These are phyloP conservation scores for Anoura caudifer DNA, from an alignment of 2,113 vertebrate species.

Conservation along the genomic window DNA sequence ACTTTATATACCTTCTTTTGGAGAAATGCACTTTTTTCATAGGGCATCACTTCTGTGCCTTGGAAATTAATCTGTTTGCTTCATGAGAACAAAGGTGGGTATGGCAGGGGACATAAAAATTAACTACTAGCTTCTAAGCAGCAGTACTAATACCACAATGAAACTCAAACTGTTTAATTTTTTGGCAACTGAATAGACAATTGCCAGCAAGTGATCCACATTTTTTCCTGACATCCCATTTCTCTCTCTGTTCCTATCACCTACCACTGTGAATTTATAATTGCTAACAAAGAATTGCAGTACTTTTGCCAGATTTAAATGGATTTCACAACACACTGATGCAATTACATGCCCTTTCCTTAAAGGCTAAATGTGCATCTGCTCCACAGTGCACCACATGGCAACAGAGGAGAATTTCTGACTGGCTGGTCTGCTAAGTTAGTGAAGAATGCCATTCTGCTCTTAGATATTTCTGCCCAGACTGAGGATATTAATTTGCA, in stretches of 20 bases:
- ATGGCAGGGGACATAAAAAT: background rate
- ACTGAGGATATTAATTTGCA: background rate
- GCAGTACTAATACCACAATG: slow-evolving; percentile 20
- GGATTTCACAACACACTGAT: slow-evolving; percentile 48
- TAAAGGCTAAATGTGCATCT: slow-evolving; percentile 55
- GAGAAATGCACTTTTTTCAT: background rate
- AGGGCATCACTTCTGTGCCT: background rate
- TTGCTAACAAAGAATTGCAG: slow-evolving; percentile 56
- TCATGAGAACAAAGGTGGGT: background rate
- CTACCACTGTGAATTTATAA: slow-evolving; percentile 72
- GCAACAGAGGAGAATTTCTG: slow-evolving; percentile 37
- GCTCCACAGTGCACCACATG: slow-evolving; percentile 19
- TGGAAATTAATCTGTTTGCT: slow-evolving; percentile 41
- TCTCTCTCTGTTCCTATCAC: slow-evolving; percentile 47
- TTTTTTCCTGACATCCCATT: slow-evolving; percentile 66
- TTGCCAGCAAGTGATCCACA: slow-evolving; percentile 59
- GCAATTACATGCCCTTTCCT: slow-evolving; percentile 49
- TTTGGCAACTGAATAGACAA: slow-evolving; percentile 61
- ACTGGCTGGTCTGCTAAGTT: background rate
- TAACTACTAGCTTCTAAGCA: slow-evolving; percentile 37
- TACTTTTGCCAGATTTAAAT: slow-evolving; percentile 66
- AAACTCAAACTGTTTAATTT: slow-evolving; percentile 66
- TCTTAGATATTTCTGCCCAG: background rate
- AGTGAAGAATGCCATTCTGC: background rate
- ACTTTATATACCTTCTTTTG: background rate